A percentile compares a stretch with the other conserved stretches of the same genome.
These are phyloP conservation scores for Nymphicus hollandicus DNA, from an alignment of 2,113 vertebrate genomes.

Conservation along the genomic window DNA sequence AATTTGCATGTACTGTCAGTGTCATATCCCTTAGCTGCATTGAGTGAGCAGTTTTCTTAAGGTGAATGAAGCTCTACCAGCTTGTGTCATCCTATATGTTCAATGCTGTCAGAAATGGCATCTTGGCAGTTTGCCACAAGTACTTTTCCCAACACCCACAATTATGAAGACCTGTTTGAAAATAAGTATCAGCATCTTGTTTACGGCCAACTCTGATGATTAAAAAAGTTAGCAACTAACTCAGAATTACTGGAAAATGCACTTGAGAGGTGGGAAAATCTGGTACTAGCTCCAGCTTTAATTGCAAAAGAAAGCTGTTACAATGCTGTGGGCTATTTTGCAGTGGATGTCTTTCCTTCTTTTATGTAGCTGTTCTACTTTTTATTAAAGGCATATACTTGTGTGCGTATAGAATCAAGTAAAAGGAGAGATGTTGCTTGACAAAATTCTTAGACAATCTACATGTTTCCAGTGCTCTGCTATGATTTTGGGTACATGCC, in stretches of 20 bases:
- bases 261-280: not conserved
- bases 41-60: not conserved
- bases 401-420: not conserved
- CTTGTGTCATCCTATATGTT: not conserved
- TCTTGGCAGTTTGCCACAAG: not conserved
- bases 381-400: not conserved
- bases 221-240: not conserved
- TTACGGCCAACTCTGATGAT: not conserved
- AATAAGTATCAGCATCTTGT: not conserved
- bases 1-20: not conserved
- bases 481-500: not conserved
- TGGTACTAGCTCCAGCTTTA: not conserved
- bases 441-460: not conserved
- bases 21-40: not conserved
- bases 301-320: not conserved
- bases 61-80: not conserved
- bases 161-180: not conserved
- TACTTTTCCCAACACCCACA: not conserved
- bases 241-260: not conserved
- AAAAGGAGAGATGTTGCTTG: not conserved
- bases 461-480: not conserved
- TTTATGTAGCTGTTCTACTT: not conserved
- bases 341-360: not conserved
- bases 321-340: not conserved
- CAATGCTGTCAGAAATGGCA: not conserved